These are phyloP conservation scores for Corythucha ciliata DNA, from an alignment of 2,888 invertebrate species.

Conservation along the genomic window DNA sequence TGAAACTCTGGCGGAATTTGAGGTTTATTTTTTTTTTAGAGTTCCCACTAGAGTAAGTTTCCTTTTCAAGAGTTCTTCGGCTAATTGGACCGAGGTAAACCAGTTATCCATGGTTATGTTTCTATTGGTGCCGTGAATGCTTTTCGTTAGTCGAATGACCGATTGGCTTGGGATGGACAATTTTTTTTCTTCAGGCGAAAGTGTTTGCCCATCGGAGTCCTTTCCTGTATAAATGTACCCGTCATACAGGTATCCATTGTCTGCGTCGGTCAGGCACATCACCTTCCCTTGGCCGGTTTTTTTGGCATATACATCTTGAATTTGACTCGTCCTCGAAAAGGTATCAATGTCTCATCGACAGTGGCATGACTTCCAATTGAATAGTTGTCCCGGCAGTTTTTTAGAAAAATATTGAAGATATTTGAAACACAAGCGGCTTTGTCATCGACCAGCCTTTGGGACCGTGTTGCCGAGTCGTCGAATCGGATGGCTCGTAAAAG, in stretches of 20 bases:
- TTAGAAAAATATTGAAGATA: constrained; percentile 23
- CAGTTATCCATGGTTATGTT: constrained; percentile 39
- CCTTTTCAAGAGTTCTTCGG: constrained; percentile 26
- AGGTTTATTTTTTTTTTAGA: constrained; percentile 24
- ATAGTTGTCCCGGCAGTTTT: constrained; percentile 22
- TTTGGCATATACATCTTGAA: constrained; percentile 29
- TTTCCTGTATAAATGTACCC: constrained; percentile 37
- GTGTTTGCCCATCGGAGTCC: constrained; percentile 35
- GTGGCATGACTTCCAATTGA: constrained; percentile 17
- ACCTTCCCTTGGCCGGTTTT: constrained; percentile 35
- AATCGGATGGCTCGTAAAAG: constrained; percentile 18
- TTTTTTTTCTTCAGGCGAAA: constrained; percentile 35
- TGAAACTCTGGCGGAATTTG: constrained; percentile 27
- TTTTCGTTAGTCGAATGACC: constrained; percentile 35
- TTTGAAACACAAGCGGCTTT: constrained; percentile 20
- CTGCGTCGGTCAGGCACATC: constrained; percentile 33
- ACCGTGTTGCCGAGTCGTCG: constrained; percentile 14
- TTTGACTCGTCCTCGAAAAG: constrained; percentile 23
- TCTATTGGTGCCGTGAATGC: constrained; percentile 35
- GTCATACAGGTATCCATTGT: constrained; percentile 34
- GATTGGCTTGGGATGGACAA: constrained; percentile 36
- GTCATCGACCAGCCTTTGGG: constrained; percentile 2
- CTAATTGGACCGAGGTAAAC: constrained; percentile 37
- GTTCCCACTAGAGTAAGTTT: constrained; percentile 23
- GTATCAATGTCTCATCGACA: constrained; percentile 27